Evolutionary conservation across 2,113 vertebrate species (phyloP).

Genomic region (Platycercus adscitus): DNA sequence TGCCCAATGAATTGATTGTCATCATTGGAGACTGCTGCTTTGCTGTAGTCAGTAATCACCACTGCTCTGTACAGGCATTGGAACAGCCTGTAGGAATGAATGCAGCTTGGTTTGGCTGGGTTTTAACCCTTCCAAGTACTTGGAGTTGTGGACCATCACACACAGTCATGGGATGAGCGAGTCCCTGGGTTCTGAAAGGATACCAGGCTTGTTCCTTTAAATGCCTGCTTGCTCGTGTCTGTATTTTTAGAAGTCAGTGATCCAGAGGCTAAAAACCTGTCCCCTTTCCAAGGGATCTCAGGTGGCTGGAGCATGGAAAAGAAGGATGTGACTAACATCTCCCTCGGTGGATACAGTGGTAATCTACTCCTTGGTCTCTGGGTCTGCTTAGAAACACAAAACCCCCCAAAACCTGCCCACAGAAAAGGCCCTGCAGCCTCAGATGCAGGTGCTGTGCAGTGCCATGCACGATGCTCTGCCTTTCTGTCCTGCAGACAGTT

Average conservation of each 20-base stretch:
- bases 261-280: not conserved
- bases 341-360: not conserved
- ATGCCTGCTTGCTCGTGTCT: not conserved
- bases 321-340: conserved; percentile 14
- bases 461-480: not conserved
- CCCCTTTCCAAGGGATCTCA: not conserved
- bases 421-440: not conserved
- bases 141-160: not conserved
- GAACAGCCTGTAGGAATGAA: not conserved
- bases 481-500: not conserved
- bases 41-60: not conserved
- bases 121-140: not conserved
- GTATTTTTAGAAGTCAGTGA: not conserved
- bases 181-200: not conserved
- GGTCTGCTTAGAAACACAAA: not conserved
- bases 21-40: not conserved
- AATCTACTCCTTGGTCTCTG: not conserved
- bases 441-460: not conserved
- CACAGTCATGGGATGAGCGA: accelerated
- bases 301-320: not conserved
- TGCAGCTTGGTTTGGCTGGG: not conserved
- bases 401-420: not conserved
- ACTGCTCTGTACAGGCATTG: not conserved
- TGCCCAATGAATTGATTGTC: conserved; percentile 3
- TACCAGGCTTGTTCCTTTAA: not conserved